phyloP scores from a whole-genome alignment of 2,113 vertebrate genomes.

The Cnemophilus loriae region DNA sequence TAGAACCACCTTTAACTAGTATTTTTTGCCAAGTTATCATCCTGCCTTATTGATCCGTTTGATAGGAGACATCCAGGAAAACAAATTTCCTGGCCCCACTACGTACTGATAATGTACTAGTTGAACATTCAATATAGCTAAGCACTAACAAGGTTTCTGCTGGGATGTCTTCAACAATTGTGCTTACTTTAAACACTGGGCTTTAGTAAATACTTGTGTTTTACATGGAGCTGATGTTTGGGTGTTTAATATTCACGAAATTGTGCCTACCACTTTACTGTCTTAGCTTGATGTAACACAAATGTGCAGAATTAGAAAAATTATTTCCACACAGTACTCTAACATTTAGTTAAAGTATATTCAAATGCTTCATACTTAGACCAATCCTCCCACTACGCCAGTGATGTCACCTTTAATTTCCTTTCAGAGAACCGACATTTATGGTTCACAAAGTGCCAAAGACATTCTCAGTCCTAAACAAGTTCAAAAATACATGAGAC shows the following conservation, averaged over 20 bases:
- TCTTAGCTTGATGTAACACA: not conserved
- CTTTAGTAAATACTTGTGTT: not conserved
- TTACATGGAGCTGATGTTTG: not conserved
- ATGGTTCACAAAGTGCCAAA: slow-evolving; percentile 1
- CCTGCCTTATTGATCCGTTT: not conserved
- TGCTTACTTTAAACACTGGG: not conserved
- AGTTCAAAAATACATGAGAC: not conserved
- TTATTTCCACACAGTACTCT: not conserved
- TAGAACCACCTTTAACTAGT: not conserved
- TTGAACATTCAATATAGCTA: not conserved
- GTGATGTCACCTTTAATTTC: not conserved
- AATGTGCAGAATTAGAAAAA: not conserved
- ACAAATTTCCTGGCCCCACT: not conserved
- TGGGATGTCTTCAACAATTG: not conserved
- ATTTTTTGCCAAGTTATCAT: not conserved
- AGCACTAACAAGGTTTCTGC: not conserved
- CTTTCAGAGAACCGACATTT: not conserved
- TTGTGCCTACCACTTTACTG: not conserved
- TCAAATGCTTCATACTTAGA: not conserved
- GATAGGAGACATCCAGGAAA: not conserved
- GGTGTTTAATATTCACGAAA: not conserved
- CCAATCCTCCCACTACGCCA: not conserved
- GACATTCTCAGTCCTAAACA: not conserved
- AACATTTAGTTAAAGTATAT: not conserved
- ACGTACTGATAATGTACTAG: not conserved